Conservation (phyloP, 2,797 vertebrate genomes). For the Synaphobranchus kaupii region DNA sequence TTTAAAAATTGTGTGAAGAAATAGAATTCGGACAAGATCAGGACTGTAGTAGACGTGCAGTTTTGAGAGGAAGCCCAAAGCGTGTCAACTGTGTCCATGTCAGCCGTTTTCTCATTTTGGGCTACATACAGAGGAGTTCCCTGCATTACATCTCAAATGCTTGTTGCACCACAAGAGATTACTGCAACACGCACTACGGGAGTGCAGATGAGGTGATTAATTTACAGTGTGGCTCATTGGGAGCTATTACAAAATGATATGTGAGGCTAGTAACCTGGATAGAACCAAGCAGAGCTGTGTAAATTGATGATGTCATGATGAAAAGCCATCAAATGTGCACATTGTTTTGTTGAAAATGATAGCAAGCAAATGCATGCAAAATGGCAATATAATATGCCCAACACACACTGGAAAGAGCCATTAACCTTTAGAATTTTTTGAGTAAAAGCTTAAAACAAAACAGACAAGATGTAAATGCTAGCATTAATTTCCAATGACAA, state of each 20-base stretch:
- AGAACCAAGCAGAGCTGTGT: neutral
- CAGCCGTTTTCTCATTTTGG: constrained; percentile 2
- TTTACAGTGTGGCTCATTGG: neutral
- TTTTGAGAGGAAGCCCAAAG: constrained; percentile 20
- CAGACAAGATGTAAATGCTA: no score
- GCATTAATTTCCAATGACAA: no score
- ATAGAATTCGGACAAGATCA: constrained; percentile 28
- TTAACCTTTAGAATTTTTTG: no score
- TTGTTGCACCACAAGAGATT: neutral
- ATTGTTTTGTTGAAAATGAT: neutral
- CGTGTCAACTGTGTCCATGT: constrained; percentile 21
- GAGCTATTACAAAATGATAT: neutral
- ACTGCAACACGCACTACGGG: neutral
- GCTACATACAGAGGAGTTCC: neutral
- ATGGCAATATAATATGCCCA: neutral
- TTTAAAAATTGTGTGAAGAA: constrained; percentile 29
- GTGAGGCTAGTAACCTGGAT: constrained; percentile 4
- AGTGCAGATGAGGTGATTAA: neutral
- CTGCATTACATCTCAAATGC: neutral
- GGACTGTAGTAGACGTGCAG: constrained; percentile 19
- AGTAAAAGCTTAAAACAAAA: no score
- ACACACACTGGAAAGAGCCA: neutral
- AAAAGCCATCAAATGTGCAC: neutral
- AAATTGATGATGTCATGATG: neutral
- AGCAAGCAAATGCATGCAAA: neutral